Percentiles rank a stretch among this genome's conserved stretches.
These are phyloP conservation scores for Hyperoplus immaculatus DNA, from an alignment of 2,797 vertebrate genomes.

Conservation along the genomic window DNA sequence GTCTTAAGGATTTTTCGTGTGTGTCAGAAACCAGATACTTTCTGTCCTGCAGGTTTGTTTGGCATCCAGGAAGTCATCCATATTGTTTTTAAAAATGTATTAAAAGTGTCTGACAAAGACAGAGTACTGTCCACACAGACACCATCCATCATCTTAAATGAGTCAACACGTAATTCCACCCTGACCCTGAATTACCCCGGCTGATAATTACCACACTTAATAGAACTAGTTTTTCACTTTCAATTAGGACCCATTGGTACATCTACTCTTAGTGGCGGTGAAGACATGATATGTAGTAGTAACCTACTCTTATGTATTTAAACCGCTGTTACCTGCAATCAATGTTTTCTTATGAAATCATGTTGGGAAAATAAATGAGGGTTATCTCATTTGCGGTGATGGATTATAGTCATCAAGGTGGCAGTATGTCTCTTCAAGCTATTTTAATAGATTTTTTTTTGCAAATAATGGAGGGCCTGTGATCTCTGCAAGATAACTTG, in stretches of 20 bases:
- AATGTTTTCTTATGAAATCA: constrained; percentile 38
- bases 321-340: constrained; percentile 44
- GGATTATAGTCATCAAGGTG: constrained; percentile 46
- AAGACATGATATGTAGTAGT: constrained; percentile 10
- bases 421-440: constrained; percentile 32
- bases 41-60: constrained; percentile 19
- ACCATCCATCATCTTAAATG: constrained; percentile 47
- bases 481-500: constrained; percentile 20
- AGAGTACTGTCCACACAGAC: constrained; percentile 28
- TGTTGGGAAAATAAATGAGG: constrained; percentile 5
- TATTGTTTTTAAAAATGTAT: constrained; percentile 15
- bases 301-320: constrained; percentile 20
- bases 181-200: constrained; percentile 33
- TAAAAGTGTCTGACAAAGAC: constrained; percentile 45
- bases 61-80: background rate
- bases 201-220: constrained; percentile 46
- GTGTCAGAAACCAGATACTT: background rate
- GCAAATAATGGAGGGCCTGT: background rate
- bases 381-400: constrained; percentile 54
- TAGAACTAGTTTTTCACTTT: constrained; percentile 33
- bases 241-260: constrained; percentile 1
- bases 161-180: constrained; percentile 39
- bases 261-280: constrained; percentile 20
- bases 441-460: constrained; percentile 30
- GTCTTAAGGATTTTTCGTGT: background rate